Percentiles rank a stretch among this genome's conserved stretches.
phyloP scores from a whole-genome alignment of 2,113 vertebrate genomes.

The Caranx ignobilis region DNA sequence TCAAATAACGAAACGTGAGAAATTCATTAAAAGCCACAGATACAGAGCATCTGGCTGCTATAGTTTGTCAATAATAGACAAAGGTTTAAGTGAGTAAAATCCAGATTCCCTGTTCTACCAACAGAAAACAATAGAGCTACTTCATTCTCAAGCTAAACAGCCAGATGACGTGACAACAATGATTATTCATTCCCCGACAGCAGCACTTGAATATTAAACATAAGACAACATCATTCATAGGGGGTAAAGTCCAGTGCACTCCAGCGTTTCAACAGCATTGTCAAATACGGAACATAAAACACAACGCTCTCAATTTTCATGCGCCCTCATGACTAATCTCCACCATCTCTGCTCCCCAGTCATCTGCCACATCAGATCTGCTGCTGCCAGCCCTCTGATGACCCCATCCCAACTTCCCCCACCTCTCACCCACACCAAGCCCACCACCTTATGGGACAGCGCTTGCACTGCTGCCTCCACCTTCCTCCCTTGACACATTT shows the following conservation, averaged over 20 bases:
- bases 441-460: constrained; percentile 61
- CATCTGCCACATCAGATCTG: constrained; percentile 51
- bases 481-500: constrained; percentile 10
- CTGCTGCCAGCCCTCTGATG: constrained; percentile 52
- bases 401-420: constrained; percentile 8
- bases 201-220: constrained; percentile 17
- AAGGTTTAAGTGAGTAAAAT: neutral
- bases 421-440: constrained; percentile 44
- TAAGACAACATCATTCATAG: neutral
- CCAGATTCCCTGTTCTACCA: neutral
- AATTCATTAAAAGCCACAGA: neutral
- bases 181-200: constrained; percentile 10
- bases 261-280: constrained; percentile 18
- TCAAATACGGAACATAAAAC: constrained; percentile 19
- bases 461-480: constrained; percentile 6
- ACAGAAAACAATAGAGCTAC: neutral
- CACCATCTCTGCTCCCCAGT: constrained; percentile 21
- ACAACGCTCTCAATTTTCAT: constrained; percentile 4
- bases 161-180: neutral
- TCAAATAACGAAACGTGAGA: neutral
- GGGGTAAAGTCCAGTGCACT: neutral
- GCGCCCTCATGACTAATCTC: constrained; percentile 53
- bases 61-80: neutral
- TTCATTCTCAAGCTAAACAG: neutral
- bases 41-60: neutral